These are phyloP conservation scores for Ennomos fuscantarius DNA, from an alignment of 2,888 invertebrate genomes.

Conservation along the genomic window DNA sequence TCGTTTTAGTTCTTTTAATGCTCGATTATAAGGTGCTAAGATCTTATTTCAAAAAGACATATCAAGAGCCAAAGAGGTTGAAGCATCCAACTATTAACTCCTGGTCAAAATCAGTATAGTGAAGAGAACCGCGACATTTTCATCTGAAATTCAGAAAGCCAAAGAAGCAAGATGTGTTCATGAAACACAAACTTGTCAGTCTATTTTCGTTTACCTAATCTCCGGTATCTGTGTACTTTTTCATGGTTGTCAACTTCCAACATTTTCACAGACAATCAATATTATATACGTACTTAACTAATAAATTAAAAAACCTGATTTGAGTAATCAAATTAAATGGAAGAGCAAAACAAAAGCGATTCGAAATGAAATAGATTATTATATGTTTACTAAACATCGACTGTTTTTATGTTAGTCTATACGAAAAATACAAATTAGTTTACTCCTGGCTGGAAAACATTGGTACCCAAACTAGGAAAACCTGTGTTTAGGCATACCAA, in stretches of 20 bases:
- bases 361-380: too few species aligned
- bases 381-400: too few species aligned
- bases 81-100: constrained; percentile 2
- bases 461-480: too few species aligned
- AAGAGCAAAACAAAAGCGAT: constrained; percentile 7
- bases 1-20: too few species aligned
- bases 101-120: constrained; percentile 2
- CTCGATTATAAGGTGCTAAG: too few species aligned
- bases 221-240: constrained; percentile 52
- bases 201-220: constrained; percentile 70
- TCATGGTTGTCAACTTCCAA: constrained; percentile 46
- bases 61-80: background rate
- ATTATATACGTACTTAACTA: too few species aligned
- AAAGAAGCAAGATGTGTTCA: constrained; percentile 54
- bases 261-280: constrained; percentile 25
- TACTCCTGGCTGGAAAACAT: too few species aligned
- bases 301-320: too few species aligned
- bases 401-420: too few species aligned
- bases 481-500: too few species aligned
- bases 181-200: constrained; percentile 58
- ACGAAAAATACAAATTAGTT: too few species aligned
- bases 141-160: constrained; percentile 54
- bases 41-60: too few species aligned
- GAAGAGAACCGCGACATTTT: constrained; percentile 27
- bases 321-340: background rate